Base-by-base conservation (phyloP, 2,888 invertebrate genomes). In the Pteria penguin region DNA sequence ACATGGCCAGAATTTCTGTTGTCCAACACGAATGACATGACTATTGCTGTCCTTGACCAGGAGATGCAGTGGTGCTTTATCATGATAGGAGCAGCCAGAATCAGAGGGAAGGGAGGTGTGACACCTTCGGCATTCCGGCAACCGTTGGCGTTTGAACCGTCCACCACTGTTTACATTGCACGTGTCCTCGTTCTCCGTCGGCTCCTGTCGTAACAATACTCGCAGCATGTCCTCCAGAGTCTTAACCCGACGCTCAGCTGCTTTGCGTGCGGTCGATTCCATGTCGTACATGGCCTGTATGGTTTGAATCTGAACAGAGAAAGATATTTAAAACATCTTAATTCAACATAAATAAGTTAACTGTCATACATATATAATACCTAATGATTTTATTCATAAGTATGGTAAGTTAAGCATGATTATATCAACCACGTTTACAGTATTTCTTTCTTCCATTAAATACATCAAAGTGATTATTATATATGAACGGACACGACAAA, bases 91-190 rank as follows among this genome's bases (percentile, higher is more conserved):
- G 26, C 68, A 68, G n/a, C 29, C 24, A 11, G n/a, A 11, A 24
- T 29, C 52, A 11, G 57, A 31, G 3, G 68, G 57, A 24, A 68
- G 22, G 11, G 8, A 45, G 11, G 68, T 55, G 32, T 57, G 68
- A 24, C 68, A 68, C 8, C 68, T 55, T 11, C n/a, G 24, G 26
- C 68, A 68, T 31, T 68, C 68, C 22, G 22, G 29, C 22, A 68
- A 26, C 14, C 55, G 57, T 32, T 68, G 54, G 4, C 68, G 55
- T 57, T 57, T 57, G 26, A 68, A 68, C 11, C 68, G 57, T 18
- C 68, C 57, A 26, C 26, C 27, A 26, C 27, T 18, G 22, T 24
- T 22, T 27, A 5, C 18, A 22, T 26, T 24, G 27, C 26, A 36
- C 5, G 14, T 11, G 45, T 5, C 14, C 2, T 26, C 60, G 4